These are phyloP conservation scores for Octopus bimaculoides DNA, from an alignment of 1,140 invertebrate genomes.

Conservation along the genomic window DNA sequence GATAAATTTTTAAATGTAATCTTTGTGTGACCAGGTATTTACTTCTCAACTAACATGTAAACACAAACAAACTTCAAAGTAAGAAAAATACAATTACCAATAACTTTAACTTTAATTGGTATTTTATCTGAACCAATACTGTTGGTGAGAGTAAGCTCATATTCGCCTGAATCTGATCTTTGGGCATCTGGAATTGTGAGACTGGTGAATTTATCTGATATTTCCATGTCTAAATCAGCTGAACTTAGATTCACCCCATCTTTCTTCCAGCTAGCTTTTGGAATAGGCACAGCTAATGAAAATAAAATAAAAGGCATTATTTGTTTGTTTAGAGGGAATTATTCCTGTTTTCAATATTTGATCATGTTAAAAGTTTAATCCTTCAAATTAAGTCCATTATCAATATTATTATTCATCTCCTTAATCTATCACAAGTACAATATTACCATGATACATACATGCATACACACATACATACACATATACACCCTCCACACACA, in stretches of 20 bases:
- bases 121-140: slow-evolving; percentile 84
- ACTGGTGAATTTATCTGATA: slow-evolving; percentile 32
- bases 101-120: slow-evolving; percentile 85
- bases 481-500: no score
- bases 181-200: slow-evolving; percentile 65
- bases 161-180: slow-evolving; percentile 87
- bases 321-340: no score
- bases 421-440: no score
- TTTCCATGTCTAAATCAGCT: slow-evolving; percentile 43
- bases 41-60: no score
- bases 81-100: slow-evolving; percentile 63
- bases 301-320: not conserved
- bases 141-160: slow-evolving; percentile 86
- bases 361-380: no score
- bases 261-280: slow-evolving; percentile 53
- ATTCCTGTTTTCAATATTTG: no score
- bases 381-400: no score
- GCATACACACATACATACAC: no score
- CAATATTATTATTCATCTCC: no score
- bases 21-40: no score
- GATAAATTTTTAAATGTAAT: no score
- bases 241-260: slow-evolving; percentile 60
- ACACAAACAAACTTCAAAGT: not conserved
- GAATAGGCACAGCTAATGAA: slow-evolving; percentile 48
- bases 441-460: no score